Conservation (phyloP, 2,113 vertebrate genomes). For the Colistium nudipinnis region DNA sequence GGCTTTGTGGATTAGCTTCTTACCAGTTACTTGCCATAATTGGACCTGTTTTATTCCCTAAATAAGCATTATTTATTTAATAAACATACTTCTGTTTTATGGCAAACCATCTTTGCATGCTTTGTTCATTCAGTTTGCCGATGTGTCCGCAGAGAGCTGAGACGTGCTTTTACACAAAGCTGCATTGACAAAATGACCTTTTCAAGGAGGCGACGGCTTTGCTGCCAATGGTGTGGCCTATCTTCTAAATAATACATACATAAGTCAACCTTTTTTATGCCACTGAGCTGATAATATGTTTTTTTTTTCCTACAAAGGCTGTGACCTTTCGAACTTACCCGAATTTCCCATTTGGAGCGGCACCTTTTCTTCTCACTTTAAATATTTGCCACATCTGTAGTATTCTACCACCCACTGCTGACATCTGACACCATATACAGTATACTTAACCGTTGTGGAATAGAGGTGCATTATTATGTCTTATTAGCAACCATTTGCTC, state of each 20-base stretch:
- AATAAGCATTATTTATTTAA: conserved; percentile 34
- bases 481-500: conserved; percentile 44
- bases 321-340: not conserved
- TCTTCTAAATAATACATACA: conserved; percentile 15
- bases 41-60: conserved; percentile 8
- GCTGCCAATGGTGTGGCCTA: not conserved
- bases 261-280: not conserved
- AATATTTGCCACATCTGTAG: not conserved
- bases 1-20: not conserved
- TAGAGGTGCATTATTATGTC: conserved; percentile 21
- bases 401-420: not conserved
- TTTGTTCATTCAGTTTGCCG: conserved; percentile 10
- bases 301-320: not conserved
- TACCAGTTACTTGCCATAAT: not conserved
- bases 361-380: not conserved
- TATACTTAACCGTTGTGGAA: conserved; percentile 5
- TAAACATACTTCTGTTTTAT: conserved; percentile 9
- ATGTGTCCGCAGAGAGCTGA: conserved; percentile 34
- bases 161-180: conserved; percentile 48
- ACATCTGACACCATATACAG: not conserved
- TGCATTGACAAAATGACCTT: conserved; percentile 55
- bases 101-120: conserved; percentile 9
- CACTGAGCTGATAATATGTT: not conserved
- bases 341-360: no score
- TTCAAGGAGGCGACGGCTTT: conserved; percentile 12